Evolutionary conservation across 2,113 vertebrate genomes (phyloP).

Genomic region (Octodon degus): DNA sequence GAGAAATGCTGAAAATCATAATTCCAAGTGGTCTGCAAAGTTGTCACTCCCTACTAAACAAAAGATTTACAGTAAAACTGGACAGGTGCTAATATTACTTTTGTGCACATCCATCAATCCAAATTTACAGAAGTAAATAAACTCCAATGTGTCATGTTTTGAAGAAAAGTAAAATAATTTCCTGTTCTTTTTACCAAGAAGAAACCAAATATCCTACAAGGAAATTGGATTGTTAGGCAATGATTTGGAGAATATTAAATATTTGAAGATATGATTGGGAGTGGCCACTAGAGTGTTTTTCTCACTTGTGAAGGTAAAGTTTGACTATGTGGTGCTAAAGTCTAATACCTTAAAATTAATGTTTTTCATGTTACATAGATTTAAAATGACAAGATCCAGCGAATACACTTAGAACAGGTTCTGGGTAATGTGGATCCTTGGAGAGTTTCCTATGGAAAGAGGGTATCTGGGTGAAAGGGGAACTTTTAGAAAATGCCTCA

Average conservation of each 20-base stretch:
- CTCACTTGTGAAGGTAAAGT: background rate
- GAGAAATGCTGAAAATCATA: conserved; percentile 16
- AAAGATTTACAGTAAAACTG: background rate
- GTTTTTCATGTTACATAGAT: conserved; percentile 3
- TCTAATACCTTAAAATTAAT: background rate
- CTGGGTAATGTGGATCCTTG: background rate
- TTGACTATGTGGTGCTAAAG: background rate
- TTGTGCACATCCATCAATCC: background rate
- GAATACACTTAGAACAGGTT: background rate
- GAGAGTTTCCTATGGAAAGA: conserved; percentile 8
- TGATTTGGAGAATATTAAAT: background rate
- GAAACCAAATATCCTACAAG: background rate
- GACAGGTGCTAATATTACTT: background rate
- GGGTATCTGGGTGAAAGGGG: background rate
- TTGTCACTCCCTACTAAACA: conserved; percentile 10
- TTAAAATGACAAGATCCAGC: background rate
- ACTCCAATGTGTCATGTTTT: background rate
- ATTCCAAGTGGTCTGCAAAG: conserved; percentile 7
- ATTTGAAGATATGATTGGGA: background rate
- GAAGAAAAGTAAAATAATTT: background rate
- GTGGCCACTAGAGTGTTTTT: background rate
- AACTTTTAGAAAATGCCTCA: background rate
- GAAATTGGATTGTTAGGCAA: background rate
- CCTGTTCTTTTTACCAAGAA: background rate
- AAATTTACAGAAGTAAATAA: conserved; percentile 41